phyloP scores from a whole-genome alignment of 2,113 vertebrate species.

The Tor tambroides region DNA sequence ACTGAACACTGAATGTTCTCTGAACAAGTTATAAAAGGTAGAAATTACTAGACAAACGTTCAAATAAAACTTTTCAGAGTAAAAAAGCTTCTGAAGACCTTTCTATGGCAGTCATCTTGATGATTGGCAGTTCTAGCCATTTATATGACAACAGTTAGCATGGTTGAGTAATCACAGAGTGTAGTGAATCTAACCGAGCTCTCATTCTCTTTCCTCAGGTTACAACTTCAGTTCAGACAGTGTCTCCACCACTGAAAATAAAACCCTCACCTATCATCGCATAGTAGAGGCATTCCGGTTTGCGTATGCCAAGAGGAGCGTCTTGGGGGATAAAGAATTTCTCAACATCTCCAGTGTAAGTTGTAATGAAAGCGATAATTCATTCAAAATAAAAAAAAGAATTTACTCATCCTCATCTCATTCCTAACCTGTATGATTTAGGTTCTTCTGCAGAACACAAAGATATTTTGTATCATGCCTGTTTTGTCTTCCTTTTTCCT shows the following conservation, averaged over 20 bases:
- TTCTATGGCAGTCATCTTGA: not conserved
- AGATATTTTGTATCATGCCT: not conserved
- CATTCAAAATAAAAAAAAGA: not conserved
- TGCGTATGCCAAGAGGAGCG: constrained; percentile 89
- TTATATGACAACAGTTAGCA: not conserved
- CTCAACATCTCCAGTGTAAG: constrained; percentile 83
- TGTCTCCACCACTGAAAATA: constrained; percentile 72
- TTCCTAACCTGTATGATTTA: not conserved
- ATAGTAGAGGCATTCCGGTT: constrained; percentile 93
- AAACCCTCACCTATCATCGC: constrained; percentile 89
- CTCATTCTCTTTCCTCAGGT: constrained; percentile 72
- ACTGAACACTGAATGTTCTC: no score
- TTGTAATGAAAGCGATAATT: not conserved
- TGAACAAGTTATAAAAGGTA: no score
- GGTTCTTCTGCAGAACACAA: no score
- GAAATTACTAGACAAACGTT: no score
- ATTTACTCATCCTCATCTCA: not conserved
- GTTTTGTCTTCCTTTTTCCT: not conserved
- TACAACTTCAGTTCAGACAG: constrained; percentile 83
- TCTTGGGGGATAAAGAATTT: constrained; percentile 86
- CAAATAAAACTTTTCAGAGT: no score
- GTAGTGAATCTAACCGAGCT: not conserved
- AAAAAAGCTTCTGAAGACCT: not conserved
- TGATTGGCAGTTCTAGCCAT: not conserved
- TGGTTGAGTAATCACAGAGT: not conserved